Evolutionary conservation across 2,113 vertebrate species (phyloP).

Genomic region (Scomber japonicus): DNA sequence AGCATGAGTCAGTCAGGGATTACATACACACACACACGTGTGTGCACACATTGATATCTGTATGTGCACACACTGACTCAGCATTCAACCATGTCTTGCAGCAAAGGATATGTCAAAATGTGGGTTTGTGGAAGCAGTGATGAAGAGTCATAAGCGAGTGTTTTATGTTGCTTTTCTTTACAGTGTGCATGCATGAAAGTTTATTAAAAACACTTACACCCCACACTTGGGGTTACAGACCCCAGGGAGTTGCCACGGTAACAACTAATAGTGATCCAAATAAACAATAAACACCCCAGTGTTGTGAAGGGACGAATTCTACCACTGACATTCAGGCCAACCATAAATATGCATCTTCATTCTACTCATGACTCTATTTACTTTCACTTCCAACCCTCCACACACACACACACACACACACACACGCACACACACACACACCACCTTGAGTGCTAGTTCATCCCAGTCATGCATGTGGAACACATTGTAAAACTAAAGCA

Average conservation of each 20-base stretch:
- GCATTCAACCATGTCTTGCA: constrained; percentile 43
- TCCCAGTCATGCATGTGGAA: constrained; percentile 76
- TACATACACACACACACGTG: constrained; percentile 19
- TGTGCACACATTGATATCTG: not conserved
- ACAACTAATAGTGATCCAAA: constrained; percentile 18
- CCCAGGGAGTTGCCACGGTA: not conserved
- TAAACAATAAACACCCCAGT: constrained; percentile 9
- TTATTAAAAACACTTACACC: constrained; percentile 22
- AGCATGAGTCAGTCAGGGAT: constrained; percentile 26
- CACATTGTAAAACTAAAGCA: constrained; percentile 74
- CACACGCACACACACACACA: constrained; percentile 13
- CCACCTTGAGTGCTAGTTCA: constrained; percentile 59
- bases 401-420: constrained; percentile 21
- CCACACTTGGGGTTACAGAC: not conserved
- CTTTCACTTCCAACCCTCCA: constrained; percentile 9
- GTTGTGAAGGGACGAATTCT: constrained; percentile 11
- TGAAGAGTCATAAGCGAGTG: constrained; percentile 39
- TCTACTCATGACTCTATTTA: constrained; percentile 33
- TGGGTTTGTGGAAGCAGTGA: constrained; percentile 49
- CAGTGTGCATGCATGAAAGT: constrained; percentile 10
- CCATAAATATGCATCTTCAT: constrained; percentile 19
- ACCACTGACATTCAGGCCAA: not conserved
- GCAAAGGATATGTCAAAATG: constrained; percentile 27
- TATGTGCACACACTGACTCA: constrained; percentile 44
- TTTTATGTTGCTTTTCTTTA: constrained; percentile 44